Evolutionary conservation across 2,113 vertebrate genomes (phyloP).

Genomic region (Marcusenius ussheri): DNA sequence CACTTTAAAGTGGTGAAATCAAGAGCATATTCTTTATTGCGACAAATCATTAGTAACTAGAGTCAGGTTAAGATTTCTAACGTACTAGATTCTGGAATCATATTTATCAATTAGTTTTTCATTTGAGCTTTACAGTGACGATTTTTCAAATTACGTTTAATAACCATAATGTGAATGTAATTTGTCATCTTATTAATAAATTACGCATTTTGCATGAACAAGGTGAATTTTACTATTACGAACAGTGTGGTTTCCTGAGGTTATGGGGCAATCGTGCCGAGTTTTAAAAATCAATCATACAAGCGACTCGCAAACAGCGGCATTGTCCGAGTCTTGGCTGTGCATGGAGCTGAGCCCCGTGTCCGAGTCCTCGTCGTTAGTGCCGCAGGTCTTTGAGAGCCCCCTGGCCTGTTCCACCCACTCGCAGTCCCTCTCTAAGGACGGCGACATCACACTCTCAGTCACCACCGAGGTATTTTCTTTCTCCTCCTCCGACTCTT

Average conservation of each 20-base stretch:
- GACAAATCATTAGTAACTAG: not conserved
- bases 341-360: constrained; percentile 93
- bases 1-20: not conserved
- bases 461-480: constrained; percentile 24
- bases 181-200: constrained; percentile 13
- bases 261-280: not conserved
- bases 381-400: constrained; percentile 62
- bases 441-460: constrained; percentile 28
- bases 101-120: not conserved
- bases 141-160: not conserved
- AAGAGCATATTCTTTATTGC: not conserved
- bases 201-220: not conserved
- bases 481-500: constrained; percentile 7
- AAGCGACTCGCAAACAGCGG: constrained; percentile 77
- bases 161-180: not conserved
- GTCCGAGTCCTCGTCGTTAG: constrained; percentile 86
- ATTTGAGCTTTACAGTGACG: not conserved
- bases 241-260: not conserved
- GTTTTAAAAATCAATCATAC: constrained; percentile 56
- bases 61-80: not conserved
- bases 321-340: constrained; percentile 87
- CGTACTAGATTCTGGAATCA: not conserved
- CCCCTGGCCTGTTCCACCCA: constrained; percentile 76
- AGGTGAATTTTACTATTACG: not conserved
- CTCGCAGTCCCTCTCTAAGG: constrained; percentile 37